Percentiles rank a stretch among this genome's conserved stretches.
Evolutionary conservation across 2,797 vertebrate genomes (phyloP).

Genomic region (Oophaga sylvatica): DNA sequence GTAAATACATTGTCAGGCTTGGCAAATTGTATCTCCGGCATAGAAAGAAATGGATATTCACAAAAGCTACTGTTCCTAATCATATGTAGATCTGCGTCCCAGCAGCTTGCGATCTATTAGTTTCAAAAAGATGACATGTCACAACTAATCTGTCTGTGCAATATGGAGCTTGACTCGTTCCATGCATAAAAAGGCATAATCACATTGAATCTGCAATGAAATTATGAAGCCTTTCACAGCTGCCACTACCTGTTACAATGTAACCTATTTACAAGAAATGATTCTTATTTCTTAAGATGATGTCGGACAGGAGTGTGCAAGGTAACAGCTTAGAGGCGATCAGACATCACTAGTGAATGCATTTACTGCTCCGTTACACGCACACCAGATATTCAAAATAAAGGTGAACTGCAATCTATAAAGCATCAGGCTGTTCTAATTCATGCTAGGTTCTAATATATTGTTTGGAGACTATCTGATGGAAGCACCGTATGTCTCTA

Average conservation of each 20-base stretch:
- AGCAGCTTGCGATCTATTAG: constrained; percentile 44
- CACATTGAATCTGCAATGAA: constrained; percentile 22
- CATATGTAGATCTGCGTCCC: constrained; percentile 27
- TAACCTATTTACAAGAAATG: constrained; percentile 18
- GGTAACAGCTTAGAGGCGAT: neutral
- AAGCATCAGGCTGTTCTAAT: neutral
- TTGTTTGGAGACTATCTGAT: neutral
- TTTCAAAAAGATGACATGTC: constrained; percentile 36
- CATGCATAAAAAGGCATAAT: constrained; percentile 44
- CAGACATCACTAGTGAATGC: neutral
- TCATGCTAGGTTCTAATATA: neutral
- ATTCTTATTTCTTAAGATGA: constrained; percentile 6
- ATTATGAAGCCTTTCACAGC: constrained; percentile 41
- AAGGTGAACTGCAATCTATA: neutral
- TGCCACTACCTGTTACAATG: constrained; percentile 20
- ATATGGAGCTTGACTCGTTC: constrained; percentile 48
- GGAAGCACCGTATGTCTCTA: neutral
- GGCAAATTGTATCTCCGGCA: constrained; percentile 31
- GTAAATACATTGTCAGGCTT: constrained; percentile 47
- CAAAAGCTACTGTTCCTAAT: constrained; percentile 18
- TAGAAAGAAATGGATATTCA: constrained; percentile 22
- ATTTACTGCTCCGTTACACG: neutral
- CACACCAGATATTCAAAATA: neutral
- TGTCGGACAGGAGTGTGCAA: neutral
- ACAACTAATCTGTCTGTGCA: constrained; percentile 25